Base-by-base conservation (phyloP, 2,888 invertebrate species). In the Drosophila testacea region DNA sequence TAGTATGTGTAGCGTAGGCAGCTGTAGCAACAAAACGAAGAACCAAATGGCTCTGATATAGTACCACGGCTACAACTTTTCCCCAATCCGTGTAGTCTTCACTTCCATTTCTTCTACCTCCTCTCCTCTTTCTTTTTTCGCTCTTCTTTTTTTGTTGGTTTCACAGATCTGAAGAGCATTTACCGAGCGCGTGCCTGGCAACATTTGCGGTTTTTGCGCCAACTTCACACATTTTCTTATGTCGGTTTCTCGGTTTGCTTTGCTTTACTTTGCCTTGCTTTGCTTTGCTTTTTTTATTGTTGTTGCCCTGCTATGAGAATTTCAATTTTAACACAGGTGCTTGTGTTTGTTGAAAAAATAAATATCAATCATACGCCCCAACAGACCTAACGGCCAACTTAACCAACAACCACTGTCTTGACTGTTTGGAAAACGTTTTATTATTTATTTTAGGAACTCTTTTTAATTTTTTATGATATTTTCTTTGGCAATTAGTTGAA, bases 201-300 rank as follows among this genome's bases (percentile, higher is more conserved):
- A 84, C 88, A 83, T 86, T 88, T 88, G 88, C 74, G 84, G 88
- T 86, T 83, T 84, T 84, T 86, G 74, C 78, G 78, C 88, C 83
- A 83, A 78, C 83, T 84, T 84, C 81, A 88, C 84, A 88, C 84
- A 84, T 88, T 86, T 86, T 77, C 88, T 83, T 85, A 65, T 76
- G 72, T 83, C 60, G 71, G 70, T 78, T 67, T 67, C 60, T 77
- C 39, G 61, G 52, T 70, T 70, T 78, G 65, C 55, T 55, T 56
- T 64, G 51, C 64, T 54, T 55, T 70, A 54, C 51, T 59, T 65
- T 73, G 16, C 34, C 56, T 69, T 51, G 27, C 48, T 52, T 38
- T 42, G 22, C 27, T 66, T 54, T 57, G 47, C 47, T 67, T 59
- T 69, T 67, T 54, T 62, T 48, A 56, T 77, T 75, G 55, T 76